Conservation (phyloP, 2,113 vertebrate species). For the Euleptes europaea region DNA sequence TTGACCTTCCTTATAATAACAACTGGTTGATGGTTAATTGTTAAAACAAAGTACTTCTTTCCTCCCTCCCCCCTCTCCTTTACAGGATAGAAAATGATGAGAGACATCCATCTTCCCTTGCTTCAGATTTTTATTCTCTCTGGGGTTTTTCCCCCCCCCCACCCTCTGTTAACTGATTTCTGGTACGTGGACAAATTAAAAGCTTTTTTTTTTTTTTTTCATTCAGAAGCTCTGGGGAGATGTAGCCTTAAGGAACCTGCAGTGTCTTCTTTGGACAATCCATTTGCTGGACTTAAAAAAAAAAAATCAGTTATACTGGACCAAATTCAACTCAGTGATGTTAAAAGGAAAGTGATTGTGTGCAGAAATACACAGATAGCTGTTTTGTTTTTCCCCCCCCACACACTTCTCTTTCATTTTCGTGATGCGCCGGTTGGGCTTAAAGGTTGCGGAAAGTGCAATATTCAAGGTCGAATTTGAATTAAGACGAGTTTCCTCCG, state of each 20-base stretch:
- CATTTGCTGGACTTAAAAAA: constrained; percentile 67
- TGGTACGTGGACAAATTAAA: constrained; percentile 50
- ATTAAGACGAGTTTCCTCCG: constrained; percentile 61
- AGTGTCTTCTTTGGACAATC: constrained; percentile 77
- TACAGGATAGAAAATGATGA: constrained; percentile 67
- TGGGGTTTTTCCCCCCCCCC: neutral
- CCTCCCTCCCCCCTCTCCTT: neutral
- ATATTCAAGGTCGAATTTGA: constrained; percentile 67
- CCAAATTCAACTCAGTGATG: constrained; percentile 65
- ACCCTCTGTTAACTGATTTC: constrained; percentile 54
- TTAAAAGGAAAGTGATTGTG: constrained; percentile 46
- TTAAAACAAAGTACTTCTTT: neutral
- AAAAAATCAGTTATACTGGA: constrained; percentile 54
- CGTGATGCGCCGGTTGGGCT: constrained; percentile 65
- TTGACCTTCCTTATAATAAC: neutral
- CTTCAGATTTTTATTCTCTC: constrained; percentile 69
- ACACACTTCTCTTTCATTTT: constrained; percentile 14
- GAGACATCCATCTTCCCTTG: constrained; percentile 73
- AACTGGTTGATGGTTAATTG: neutral
- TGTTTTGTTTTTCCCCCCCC: constrained; percentile 1
- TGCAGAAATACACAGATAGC: constrained; percentile 46
- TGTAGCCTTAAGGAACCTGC: constrained; percentile 86
- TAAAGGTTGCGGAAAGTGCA: constrained; percentile 68
- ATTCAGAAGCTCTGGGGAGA: constrained; percentile 76
- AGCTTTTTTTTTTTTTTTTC: constrained; percentile 35